Base-by-base conservation (phyloP, 64 coral and sea anemone species). In the Actinia equina region DNA sequence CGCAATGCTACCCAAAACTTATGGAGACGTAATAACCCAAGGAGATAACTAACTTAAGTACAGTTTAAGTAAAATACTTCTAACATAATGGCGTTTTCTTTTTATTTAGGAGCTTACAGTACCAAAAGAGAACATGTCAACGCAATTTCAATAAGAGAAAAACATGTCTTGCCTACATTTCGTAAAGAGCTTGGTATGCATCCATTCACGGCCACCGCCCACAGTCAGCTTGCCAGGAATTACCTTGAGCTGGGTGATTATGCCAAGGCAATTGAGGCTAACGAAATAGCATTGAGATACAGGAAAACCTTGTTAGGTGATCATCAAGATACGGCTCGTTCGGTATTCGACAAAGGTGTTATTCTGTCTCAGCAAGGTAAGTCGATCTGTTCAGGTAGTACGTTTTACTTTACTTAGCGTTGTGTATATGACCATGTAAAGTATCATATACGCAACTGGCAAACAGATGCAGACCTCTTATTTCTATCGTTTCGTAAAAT, bases 161-260 rank as follows among this genome's bases (percentile, higher is more conserved):
- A n/a, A n/a, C n/a, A n/a, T n/a, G n/a, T n/a, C n/a, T n/a, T n/a
- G n/a, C n/a, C n/a, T n/a, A n/a, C n/a, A n/a, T n/a, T 90, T 55
- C 58, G 23, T 30, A 25, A 80, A 78, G 17, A 78, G 19, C 89
- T 94, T 86, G 93, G 93, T 16, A 43, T 84, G 0, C 93, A 94
- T 71, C 93, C 93, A 49, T 94, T 94, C 63, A 91, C 85, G 0
- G 93, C 93, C 58, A 91, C 88, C 7, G 87, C 89, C 10, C 85
- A 84, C 0, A 91, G 88, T 59, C 80, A 88, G 6, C 70, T 91
- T 42, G 89, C 84, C 17, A 85, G 87, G 16, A 80, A 88, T 56
- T 91, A 91, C 59, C 17, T 56, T 67, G 56, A 49, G 19, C 71
- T 82, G 53, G 17, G 30, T 19, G 49, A 88, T 4, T 64, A 86